These are phyloP conservation scores for Idaea straminata DNA, from an alignment of 2,888 invertebrate genomes.

Conservation along the genomic window DNA sequence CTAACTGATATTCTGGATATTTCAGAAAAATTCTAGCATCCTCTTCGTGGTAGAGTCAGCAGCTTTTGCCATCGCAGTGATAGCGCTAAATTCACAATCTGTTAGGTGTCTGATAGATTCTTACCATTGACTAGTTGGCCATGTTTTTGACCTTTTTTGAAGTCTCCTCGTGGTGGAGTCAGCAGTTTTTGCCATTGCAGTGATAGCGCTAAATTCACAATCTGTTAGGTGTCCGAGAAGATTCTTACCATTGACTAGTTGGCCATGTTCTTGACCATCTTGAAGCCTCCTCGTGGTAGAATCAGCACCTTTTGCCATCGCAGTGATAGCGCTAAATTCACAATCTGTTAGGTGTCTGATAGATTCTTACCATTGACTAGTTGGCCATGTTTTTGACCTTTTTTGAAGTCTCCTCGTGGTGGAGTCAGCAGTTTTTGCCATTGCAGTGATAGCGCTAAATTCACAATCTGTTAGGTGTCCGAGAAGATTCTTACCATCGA, in stretches of 20 bases:
- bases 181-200: background rate
- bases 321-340: background rate
- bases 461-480: background rate
- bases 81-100: constrained; percentile 89
- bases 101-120: background rate
- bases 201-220: background rate
- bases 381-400: constrained; percentile 64
- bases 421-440: no score
- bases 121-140: constrained; percentile 72
- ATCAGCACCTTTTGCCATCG: no score
- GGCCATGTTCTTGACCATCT: constrained; percentile 64
- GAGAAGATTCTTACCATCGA: constrained; percentile 54
- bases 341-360: background rate
- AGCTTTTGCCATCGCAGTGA: constrained; percentile 96
- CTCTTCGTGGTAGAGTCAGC: constrained; percentile 91
- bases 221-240: background rate
- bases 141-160: constrained; percentile 67
- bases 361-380: constrained; percentile 65
- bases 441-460: background rate
- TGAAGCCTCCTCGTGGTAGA: constrained; percentile 52
- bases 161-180: constrained; percentile 43
- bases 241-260: constrained; percentile 66
- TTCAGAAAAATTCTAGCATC: no score
- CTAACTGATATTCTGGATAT: background rate
- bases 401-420: constrained; percentile 71